Percentiles rank a stretch among this genome's conserved stretches.
Conservation (phyloP, 2,888 invertebrate genomes). For the Mythimna ferrago region DNA sequence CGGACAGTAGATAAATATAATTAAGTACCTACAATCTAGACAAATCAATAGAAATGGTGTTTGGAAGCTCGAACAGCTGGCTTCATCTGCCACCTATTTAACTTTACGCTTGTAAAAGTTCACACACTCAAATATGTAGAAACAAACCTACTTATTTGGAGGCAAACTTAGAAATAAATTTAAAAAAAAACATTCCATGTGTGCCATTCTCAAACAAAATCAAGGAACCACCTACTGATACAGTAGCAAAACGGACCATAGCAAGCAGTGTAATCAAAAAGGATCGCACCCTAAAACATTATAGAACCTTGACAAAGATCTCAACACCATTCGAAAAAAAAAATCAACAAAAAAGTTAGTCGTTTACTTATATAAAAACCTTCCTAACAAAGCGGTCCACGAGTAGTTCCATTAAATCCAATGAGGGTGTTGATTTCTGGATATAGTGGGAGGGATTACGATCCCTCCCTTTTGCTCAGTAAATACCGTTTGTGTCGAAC, state of each 20-base stretch:
- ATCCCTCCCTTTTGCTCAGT: slow-evolving; percentile 50
- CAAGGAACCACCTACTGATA: background rate
- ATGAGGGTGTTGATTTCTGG: slow-evolving; percentile 61
- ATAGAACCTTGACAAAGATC: slow-evolving; percentile 24
- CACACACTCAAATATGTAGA: no score
- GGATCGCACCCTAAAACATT: slow-evolving; percentile 12
- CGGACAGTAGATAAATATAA: no score
- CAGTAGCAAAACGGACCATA: background rate
- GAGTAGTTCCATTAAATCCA: slow-evolving; percentile 58
- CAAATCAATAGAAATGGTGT: no score
- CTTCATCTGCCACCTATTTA: no score
- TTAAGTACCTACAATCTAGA: no score
- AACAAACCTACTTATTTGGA: no score
- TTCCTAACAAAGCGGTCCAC: slow-evolving; percentile 37
- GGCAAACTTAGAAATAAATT: no score
- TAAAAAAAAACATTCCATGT: no score
- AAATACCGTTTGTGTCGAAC: slow-evolving; percentile 63
- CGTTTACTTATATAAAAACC: slow-evolving; percentile 46
- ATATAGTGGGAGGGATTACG: slow-evolving; percentile 50
- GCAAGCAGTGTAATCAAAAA: slow-evolving; percentile 14
- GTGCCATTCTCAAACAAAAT: background rate
- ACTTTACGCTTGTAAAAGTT: no score
- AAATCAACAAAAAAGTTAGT: slow-evolving; percentile 39
- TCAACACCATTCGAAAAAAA: slow-evolving; percentile 27
- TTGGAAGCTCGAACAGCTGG: no score